Evolutionary conservation across 1,140 invertebrate genomes (phyloP), one percentile per base, ranked within the genome.

Genomic region (Daktulosphaira vitifoliae): DNA sequence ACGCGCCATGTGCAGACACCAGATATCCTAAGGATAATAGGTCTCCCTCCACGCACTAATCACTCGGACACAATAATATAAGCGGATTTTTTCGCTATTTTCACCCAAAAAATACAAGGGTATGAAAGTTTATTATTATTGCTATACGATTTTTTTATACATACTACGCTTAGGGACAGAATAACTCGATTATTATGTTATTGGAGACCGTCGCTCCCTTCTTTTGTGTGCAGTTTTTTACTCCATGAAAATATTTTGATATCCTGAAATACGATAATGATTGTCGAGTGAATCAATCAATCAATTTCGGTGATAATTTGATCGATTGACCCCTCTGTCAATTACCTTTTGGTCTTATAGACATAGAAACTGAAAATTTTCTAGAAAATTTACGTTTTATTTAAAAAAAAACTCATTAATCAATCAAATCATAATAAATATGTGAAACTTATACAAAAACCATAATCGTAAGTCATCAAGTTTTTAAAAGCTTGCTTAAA

Each of bases 1-100:
- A 62, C 56, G 56, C 56, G 56, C 42, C 56, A 62, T 62, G 56
- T 62, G 56, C 56, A 62, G 56, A 62, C 42, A 62, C 56, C 56
- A 62, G 56, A 62, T 62, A 62, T 62, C 56, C 56, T 20, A 48
- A 25, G 56, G 56, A 62, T 62, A 62, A 62, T 48, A 38, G 56
- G 56, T 56, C 53, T 23, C 38, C 53, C 38, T 2, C 53, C 54
- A 18, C 11, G 16, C 56, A 15, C 56, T 62, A 62, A 62, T 62
- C 56, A 48, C 56, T 62, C 56, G 56, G 56, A 62, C 56, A 62
- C 56, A 62, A 62, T 62, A 62, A 62, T 46, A 33, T 62, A 62
- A 62, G 56, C 56, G 38, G 56, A 62, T 62, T 62, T 62, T 59
- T 62, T 48, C 8, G 4, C 42, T 25, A 4, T 44, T 44, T 44